Base-by-base conservation (phyloP, 2,113 vertebrate species). In the Leucopsar rothschildi region DNA sequence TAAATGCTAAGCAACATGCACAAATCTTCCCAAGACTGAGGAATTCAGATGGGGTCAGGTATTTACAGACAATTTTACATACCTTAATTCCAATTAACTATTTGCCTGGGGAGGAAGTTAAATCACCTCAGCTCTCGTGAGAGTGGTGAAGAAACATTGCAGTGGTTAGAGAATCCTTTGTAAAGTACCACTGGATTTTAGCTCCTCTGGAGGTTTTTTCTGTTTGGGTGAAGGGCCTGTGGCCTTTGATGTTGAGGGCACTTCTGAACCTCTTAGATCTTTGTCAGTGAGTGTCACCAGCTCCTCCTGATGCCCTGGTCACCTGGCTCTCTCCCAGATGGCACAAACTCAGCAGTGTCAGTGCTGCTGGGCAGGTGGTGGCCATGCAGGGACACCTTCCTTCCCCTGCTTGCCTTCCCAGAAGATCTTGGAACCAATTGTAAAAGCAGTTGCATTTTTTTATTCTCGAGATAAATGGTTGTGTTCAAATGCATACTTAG, bases 241-340 rank as follows among this genome's bases (percentile, higher is more conserved):
- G 31, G 39, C 37, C 28, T 39, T 20, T 7, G 37, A 72, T 66
- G 27, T 0, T 19, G 29, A 63, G 33, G 56, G 17, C 45, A 40
- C 55, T 80, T 72, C 19, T 82, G 18, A 33, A 0, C 28, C 52
- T 69, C 68, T 77, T 28, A 28, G 15, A 18, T 31, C 37, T 72
- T 52, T 37, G 44, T 20, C 45, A 61, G 1, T 10, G 63, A 31
- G 33, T 28, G 50, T 78, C 31, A 16, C 5, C 73, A 73, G 50
- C 56, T 73, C 15, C 37, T 56, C 33, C 56, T 18, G 20, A 21
- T n/a, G 25, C 29, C 1, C 6, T 49, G 25, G 10, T 39, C 8
- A 3, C 35, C 18, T 63, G 28, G 52, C 11, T 37, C 17, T 4
- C 4, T 49, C n/a, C 31, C 1, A 1, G 16, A 1, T 7, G 4